These are phyloP conservation scores for Sarcophaga rosellei DNA, from an alignment of 2,888 invertebrate species.

Conservation along the genomic window DNA sequence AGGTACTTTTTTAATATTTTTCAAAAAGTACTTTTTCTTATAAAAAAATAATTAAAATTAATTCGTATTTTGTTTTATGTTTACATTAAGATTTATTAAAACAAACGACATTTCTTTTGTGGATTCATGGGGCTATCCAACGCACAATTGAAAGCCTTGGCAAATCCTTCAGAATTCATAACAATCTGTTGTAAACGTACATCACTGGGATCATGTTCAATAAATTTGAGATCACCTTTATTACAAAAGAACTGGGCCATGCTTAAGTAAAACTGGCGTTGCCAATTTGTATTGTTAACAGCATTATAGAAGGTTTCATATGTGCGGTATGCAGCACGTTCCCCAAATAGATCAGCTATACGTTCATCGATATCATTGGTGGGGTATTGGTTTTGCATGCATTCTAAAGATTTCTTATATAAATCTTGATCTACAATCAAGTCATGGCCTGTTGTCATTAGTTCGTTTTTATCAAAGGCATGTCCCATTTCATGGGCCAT, in stretches of 20 bases:
- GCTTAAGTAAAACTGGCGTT: background rate
- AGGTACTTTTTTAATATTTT: too few relatives aligned
- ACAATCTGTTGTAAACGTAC: constrained; percentile 73
- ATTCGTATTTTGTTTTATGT: too few relatives aligned
- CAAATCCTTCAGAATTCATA: constrained; percentile 73
- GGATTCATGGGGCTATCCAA: constrained; percentile 72
- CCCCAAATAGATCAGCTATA: too few relatives aligned
- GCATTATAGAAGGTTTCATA: constrained; percentile 40
- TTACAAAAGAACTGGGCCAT: constrained; percentile 74
- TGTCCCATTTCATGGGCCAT: constrained; percentile 76
- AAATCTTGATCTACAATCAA: constrained; percentile 62
- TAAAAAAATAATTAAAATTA: too few relatives aligned
- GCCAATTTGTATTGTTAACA: too few relatives aligned
- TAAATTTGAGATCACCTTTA: constrained; percentile 40
- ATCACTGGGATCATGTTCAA: constrained; percentile 74
- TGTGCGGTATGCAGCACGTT: constrained; percentile 72
- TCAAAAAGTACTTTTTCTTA: too few relatives aligned
- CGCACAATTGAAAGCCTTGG: constrained; percentile 71
- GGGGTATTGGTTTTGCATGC: constrained; percentile 68
- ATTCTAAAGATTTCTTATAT: constrained; percentile 57
- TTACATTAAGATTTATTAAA: constrained; percentile 59
- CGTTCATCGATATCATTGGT: constrained; percentile 62
- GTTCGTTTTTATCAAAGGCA: constrained; percentile 72
- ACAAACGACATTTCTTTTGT: constrained; percentile 72
- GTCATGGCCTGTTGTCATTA: constrained; percentile 71